Base-by-base conservation (phyloP, 2,797 vertebrate genomes). In the Glyptemys insculpta region DNA sequence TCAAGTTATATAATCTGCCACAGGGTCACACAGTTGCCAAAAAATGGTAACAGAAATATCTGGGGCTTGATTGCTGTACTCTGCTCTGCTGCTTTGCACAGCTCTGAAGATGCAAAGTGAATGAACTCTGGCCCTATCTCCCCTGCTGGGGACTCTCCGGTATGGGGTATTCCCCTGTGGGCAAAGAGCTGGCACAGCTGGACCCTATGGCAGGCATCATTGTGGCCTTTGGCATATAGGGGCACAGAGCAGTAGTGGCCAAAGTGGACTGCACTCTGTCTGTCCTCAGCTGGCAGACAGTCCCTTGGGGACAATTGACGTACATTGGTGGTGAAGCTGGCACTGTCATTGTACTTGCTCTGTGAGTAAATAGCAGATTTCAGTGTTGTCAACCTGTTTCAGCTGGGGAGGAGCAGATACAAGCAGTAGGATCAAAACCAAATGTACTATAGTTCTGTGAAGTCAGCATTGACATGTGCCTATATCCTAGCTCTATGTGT, bases 321-420 rank as follows among this genome's bases (percentile, higher is more conserved):
- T 21, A 19, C 47, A 8, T 4, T 62, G 1, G 54, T 47, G 57
- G 37, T 4, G 41, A 23, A 5, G 4, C 2, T 54, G 80, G 44
- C 1, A 0, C 3, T 41, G n/a, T 80, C 31, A 29, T 9, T 54
- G 3, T 81, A 16, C 1, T 34, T 79, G 5, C 2, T 90, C 31
- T 82, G 5, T 72, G n/a, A 21, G 37, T 21, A 41, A 72, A 37
- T 37, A 72, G n/a, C 15, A 68, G 34, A 37, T 68, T 68, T 37
- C 65, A 72, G 65, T 21, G n/a, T 72, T 72, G n/a, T 72, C n/a
- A 23, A n/a, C 19, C 65, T 41, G 65, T 19, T 37, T 72, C 19
- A 72, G 19, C 65, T 72, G n/a, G n/a, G 18, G 37, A 72, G 68
- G 2, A 72, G 65, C 37, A 23, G 68, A 23, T 41, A 41, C n/a